These are phyloP conservation scores for Coleophora deauratella DNA, from an alignment of 2,888 invertebrate species.

Conservation along the genomic window DNA sequence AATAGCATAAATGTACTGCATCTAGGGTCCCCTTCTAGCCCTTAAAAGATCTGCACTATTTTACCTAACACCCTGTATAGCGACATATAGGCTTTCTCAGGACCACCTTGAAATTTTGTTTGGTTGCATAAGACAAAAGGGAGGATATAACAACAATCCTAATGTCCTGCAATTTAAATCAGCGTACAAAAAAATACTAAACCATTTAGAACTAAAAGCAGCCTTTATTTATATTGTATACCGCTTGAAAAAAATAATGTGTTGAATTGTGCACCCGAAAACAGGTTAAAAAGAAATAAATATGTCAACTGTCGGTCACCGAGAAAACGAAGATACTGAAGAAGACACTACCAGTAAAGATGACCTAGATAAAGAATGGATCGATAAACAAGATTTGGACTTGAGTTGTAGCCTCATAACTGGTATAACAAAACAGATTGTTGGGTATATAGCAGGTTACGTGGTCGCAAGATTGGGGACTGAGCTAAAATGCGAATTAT, in stretches of 20 bases:
- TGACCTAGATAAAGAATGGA: background rate
- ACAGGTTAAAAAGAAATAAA: background rate
- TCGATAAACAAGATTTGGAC: conserved; percentile 2
- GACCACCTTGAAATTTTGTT: conserved; percentile 13
- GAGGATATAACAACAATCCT: conserved; percentile 12
- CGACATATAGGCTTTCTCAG: conserved; percentile 9
- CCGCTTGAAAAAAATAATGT: conserved; percentile 10
- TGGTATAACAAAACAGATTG: conserved; percentile 7
- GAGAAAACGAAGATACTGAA: background rate
- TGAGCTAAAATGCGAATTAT: conserved; percentile 13
- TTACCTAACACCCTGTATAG: conserved; percentile 10
- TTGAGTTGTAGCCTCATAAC: background rate
- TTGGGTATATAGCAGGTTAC: conserved; percentile 15
- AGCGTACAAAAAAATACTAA: conserved; percentile 6
- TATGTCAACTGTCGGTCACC: background rate
- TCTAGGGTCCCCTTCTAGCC: too few species aligned
- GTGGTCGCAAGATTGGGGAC: conserved; percentile 8
- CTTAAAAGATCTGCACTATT: too few species aligned
- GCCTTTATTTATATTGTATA: conserved; percentile 8
- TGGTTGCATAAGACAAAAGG: conserved; percentile 9
- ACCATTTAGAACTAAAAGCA: conserved; percentile 6
- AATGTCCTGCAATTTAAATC: conserved; percentile 9
- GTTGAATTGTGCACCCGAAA: conserved; percentile 7
- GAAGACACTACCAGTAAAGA: background rate
- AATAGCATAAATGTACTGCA: too few species aligned